phyloP scores from a whole-genome alignment of 2,797 vertebrate genomes.

The Spinibarbus caldwelli region DNA sequence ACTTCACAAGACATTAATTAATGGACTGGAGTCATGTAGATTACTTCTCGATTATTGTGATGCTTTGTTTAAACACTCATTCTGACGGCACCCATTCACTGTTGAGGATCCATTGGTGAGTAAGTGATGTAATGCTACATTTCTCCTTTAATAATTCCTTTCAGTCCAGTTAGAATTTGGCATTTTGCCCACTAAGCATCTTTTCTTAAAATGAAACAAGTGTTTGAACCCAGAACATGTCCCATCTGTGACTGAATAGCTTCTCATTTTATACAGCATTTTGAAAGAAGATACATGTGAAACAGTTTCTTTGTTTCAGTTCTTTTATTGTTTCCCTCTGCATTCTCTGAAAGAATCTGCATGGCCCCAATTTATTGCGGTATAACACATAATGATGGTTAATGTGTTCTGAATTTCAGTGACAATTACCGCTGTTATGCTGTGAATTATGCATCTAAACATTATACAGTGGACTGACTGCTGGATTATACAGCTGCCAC shows the following conservation, averaged over 20 bases:
- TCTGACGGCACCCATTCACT: not conserved
- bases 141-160: not conserved
- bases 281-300: slow-evolving; percentile 14
- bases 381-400: slow-evolving; percentile 12
- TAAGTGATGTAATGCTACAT: not conserved
- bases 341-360: not conserved
- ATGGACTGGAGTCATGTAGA: not conserved
- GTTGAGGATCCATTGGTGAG: not conserved
- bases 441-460: slow-evolving; percentile 49
- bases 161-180: too few species aligned
- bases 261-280: not conserved
- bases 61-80: not conserved
- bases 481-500: slow-evolving; percentile 69
- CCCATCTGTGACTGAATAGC: not conserved
- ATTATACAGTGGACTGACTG: slow-evolving; percentile 47
- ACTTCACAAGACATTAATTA: not conserved
- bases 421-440: slow-evolving; percentile 53
- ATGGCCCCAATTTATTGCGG: slow-evolving; percentile 16
- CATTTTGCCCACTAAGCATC: not conserved
- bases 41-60: not conserved
- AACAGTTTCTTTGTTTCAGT: slow-evolving; percentile 11
- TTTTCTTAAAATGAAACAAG: slow-evolving; percentile 3
- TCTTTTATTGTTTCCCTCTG: slow-evolving; percentile 15
- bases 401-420: slow-evolving; percentile 63
- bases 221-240: not conserved